Percentiles rank a stretch among this genome's conserved stretches.
phyloP scores from a whole-genome alignment of 1,140 invertebrate genomes.

The Drosophila biarmipes region DNA sequence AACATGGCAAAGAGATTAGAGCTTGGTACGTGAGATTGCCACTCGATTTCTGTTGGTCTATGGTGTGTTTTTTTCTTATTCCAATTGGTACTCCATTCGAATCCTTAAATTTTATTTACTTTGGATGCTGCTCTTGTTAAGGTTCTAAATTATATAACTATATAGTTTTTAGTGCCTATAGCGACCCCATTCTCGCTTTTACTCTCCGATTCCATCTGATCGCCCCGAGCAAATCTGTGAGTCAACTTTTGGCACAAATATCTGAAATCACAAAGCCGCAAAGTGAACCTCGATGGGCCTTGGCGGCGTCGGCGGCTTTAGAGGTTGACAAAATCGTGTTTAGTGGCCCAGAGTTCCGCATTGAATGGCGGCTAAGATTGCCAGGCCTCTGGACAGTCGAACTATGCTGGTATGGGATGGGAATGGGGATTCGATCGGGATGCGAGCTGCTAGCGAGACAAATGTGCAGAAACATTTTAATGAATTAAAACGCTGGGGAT shows the following conservation, averaged over 20 bases:
- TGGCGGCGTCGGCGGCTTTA: slow-evolving; percentile 57
- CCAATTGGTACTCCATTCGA: too few species aligned
- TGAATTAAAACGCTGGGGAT: slow-evolving; percentile 65
- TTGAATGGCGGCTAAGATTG: slow-evolving; percentile 66
- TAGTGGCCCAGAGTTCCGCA: slow-evolving; percentile 62
- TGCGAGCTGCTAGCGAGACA: slow-evolving; percentile 23
- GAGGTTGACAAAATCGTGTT: slow-evolving; percentile 79
- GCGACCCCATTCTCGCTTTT: not conserved
- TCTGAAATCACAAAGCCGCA: slow-evolving; percentile 57
- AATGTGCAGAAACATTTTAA: slow-evolving; percentile 72
- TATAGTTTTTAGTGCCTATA: not conserved
- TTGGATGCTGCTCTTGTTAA: too few species aligned
- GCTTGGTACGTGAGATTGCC: not conserved
- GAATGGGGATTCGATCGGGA: slow-evolving; percentile 24
- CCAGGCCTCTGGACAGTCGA: slow-evolving; percentile 49
- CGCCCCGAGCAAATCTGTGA: slow-evolving; percentile 8
- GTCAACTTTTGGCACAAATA: slow-evolving; percentile 65
- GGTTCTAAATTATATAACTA: too few species aligned
- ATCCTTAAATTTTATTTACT: too few species aligned
- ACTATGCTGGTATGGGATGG: slow-evolving; percentile 52
- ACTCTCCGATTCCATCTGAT: not conserved
- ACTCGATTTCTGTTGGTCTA: not conserved
- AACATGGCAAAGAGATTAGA: not conserved
- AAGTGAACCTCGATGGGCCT: slow-evolving; percentile 40
- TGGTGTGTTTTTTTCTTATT: too few species aligned